A percentile compares a stretch with the other conserved stretches of the same genome.
Evolutionary conservation across 1,140 invertebrate species (phyloP).

Genomic region (Ceratina japonica): DNA sequence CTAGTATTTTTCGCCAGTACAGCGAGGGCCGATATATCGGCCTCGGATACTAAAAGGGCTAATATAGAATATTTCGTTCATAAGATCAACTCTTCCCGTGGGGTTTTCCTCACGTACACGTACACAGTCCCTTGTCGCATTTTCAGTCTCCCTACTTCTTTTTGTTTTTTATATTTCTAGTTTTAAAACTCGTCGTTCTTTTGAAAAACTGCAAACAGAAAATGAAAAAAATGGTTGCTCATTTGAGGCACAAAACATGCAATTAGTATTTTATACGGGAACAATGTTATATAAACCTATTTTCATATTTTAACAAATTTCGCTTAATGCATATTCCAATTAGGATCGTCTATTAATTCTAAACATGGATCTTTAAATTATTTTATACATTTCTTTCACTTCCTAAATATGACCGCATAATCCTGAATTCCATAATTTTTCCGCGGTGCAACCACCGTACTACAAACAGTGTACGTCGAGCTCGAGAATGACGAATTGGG

Average conservation of each 20-base stretch:
- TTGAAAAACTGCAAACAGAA: background rate
- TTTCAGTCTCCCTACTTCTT: background rate
- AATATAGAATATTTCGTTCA: background rate
- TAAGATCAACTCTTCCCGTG: background rate
- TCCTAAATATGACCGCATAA: background rate
- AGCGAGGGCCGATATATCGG: no score
- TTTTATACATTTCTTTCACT: no score
- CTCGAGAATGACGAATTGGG: conserved; percentile 17
- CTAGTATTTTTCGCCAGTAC: no score
- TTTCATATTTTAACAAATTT: no score
- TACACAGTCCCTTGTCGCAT: background rate
- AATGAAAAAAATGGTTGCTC: background rate
- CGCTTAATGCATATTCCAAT: no score
- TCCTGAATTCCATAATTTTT: background rate
- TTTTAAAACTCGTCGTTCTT: conserved; percentile 10
- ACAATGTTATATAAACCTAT: background rate
- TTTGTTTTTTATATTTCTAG: background rate
- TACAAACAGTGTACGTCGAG: background rate
- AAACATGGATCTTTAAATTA: no score
- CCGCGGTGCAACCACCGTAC: background rate
- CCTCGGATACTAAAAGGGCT: no score
- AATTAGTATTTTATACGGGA: background rate
- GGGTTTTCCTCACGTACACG: background rate
- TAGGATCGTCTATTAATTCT: no score
- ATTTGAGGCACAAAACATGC: background rate